Percentiles rank a stretch among this genome's conserved stretches.
phyloP scores from a whole-genome alignment of 2,888 invertebrate species.

The Nemurella pictetii region DNA sequence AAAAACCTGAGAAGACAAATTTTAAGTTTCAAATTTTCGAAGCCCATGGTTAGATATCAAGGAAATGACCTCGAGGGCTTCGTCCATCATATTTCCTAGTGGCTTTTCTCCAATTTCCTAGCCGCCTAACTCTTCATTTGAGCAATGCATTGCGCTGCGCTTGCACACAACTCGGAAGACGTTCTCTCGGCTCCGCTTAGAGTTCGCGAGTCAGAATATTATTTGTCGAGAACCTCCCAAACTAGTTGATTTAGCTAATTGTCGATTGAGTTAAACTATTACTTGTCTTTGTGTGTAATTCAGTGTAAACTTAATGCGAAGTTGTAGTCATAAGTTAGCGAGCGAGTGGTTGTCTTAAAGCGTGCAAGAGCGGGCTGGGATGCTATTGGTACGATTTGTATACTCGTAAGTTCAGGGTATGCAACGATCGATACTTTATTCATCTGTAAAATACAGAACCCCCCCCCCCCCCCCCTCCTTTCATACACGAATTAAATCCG shows the following conservation, averaged over 20 bases:
- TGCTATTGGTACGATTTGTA: neutral
- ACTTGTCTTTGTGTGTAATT: neutral
- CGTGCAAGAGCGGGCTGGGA: neutral
- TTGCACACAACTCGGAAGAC: too few species aligned
- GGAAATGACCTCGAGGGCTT: neutral
- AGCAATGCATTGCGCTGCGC: too few species aligned
- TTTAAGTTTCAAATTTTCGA: neutral
- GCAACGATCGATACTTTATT: conserved; percentile 6
- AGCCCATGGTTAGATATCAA: neutral
- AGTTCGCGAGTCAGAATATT: neutral
- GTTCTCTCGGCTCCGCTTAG: neutral
- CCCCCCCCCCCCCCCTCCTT: too few species aligned
- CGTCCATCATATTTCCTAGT: too few species aligned
- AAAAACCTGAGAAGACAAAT: neutral
- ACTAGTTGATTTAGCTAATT: neutral
- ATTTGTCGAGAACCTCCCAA: neutral
- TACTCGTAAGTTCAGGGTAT: neutral
- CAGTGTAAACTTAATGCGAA: neutral
- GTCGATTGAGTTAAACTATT: neutral
- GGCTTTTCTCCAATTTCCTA: too few species aligned
- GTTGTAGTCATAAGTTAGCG: neutral
- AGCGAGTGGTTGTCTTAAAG: neutral
- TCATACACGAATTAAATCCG: conserved; percentile 6
- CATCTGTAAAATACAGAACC: conserved; percentile 15
- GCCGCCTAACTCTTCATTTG: too few species aligned